Base-by-base conservation (phyloP, 30 jellyfish, hydroid and myxozoan species). In the Cassiopea xamachana region DNA sequence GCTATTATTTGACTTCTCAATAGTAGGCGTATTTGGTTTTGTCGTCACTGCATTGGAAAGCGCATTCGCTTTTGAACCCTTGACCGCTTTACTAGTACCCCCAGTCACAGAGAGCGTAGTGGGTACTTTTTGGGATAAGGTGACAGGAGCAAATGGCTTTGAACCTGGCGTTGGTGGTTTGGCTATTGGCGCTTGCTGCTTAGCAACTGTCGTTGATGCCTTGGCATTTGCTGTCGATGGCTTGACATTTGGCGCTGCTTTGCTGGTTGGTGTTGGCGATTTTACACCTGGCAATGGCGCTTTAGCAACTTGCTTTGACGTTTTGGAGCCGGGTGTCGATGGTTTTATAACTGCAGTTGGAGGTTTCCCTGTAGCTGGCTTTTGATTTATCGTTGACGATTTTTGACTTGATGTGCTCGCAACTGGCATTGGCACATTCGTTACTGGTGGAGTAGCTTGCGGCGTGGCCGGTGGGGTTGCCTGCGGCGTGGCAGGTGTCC, bases 181-280 rank as follows among this genome's bases (percentile, higher is more conserved):
- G 74, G 97, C 16, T 16, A 46, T 60, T 55, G 97, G 69, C 39
- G 89, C 44, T 68, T 73, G 79, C 60, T 74, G 43, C 85, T 93
- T 76, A 69, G 83, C 74, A 44, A 89, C 48, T 73, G 90, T 45
- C 19, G 97, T 55, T 84, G 95, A 55, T 68, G 94, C 88, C 18
- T 61, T 55, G 50, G 93, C 84, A 58, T 82, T 74, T 19, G 98
- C 39, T 78, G 95, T 60, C 19, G 96, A 46, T 47, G 87, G 64
- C 61, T 85, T 80, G 80, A 92, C 27, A 46, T 43, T 48, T 44
- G 97, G 68, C 46, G 93, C 69, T 78, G 86, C 75, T 7, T 91
- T 69, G 13, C 73, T 44, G 62, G 68, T 77, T 44, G 89, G 83
- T 27, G 93, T 70, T 62, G 75, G 46, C 68, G 62, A 50, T 70